Base-by-base conservation (phyloP, 2,888 invertebrate species). In the Parelbella ahira region DNA sequence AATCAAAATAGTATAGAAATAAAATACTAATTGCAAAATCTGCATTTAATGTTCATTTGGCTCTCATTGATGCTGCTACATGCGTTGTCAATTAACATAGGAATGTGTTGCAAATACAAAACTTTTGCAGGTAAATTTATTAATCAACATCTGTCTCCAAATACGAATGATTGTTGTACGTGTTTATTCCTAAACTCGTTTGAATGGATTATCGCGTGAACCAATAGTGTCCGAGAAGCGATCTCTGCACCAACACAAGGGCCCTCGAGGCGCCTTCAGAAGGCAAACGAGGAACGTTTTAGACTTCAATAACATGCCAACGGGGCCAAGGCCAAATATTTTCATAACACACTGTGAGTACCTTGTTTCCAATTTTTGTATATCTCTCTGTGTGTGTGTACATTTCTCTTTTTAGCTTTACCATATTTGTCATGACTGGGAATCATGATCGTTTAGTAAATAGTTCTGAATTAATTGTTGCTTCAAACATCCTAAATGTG, bases 231-330 rank as follows among this genome's bases (percentile, higher is more conserved):
- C 54, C 45, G 44, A 50, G 50, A 37, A 45, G 43, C 32, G 27
- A 27, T 32, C 48, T 36, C 50, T 49, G 43, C 45, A 44, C 48
- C 27, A 45, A 42, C 24, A 36, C 30, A 39, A 52, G 53, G 29
- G 49, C 50, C 30, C 51, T 55, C 36, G 33, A 53, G 46, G 27
- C 43, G 45, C 49, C 43, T 43, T 36, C 36, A 36, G 50, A 49
- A 53, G 55, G 51, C 51, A 54, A 57, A 47, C 52, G 53, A 49
- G 53, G 48, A 48, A 43, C 51, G 54, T 51, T 58, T 56, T 54
- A 54, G 46, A 69, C 66, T 67, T 56, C 54, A 67, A 68, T 66
- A 60, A 61, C 52, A 60, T 47, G 19, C 27, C 63, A 63, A n/a
- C 20, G n/a, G n/a, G 60, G 58, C 50, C 59, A 59, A 56, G 59